Conservation (phyloP, 1,140 invertebrate genomes). For the Formica exsecta region DNA sequence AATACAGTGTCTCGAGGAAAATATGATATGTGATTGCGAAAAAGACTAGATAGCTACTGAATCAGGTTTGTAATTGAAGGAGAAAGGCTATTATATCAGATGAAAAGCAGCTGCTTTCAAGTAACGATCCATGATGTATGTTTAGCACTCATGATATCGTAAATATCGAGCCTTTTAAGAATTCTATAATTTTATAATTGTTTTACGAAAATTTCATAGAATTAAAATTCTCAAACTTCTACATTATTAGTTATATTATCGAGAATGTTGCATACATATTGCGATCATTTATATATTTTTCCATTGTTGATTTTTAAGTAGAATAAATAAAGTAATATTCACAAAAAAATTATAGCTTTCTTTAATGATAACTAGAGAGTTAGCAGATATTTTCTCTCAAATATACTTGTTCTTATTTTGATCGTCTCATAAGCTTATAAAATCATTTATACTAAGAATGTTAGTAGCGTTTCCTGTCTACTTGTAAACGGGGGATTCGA, state of each 20-base stretch:
- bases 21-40: too few relatives aligned
- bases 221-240: not conserved
- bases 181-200: constrained; percentile 1
- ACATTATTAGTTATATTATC: constrained; percentile 2
- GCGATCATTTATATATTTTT: not conserved
- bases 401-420: not conserved
- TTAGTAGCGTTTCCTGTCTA: not conserved
- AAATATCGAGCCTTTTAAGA: not conserved
- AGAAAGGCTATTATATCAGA: not conserved
- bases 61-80: not conserved
- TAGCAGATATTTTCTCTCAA: not conserved
- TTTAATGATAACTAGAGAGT: not conserved
- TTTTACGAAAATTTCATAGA: not conserved
- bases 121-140: too few relatives aligned
- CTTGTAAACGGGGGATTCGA: not conserved
- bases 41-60: too few relatives aligned
- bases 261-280: not conserved
- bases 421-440: not conserved
- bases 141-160: too few relatives aligned
- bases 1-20: too few relatives aligned
- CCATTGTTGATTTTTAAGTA: not conserved
- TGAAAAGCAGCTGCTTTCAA: not conserved
- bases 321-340: not conserved
- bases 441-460: not conserved
- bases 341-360: not conserved